Base-by-base conservation (phyloP, 2,797 vertebrate genomes). In the Sebastes cheni region DNA sequence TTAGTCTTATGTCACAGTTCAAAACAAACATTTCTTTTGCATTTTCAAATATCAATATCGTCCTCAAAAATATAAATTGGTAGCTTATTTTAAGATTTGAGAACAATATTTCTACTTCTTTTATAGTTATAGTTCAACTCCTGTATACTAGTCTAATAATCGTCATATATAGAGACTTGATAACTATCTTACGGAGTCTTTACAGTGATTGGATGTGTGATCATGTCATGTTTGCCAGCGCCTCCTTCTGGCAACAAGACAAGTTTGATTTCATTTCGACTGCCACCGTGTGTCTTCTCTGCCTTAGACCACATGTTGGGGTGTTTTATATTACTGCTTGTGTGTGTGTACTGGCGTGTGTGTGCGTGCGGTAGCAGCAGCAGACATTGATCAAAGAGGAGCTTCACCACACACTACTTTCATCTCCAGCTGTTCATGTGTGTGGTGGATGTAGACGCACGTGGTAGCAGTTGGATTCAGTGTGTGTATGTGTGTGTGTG, bases 341-440 rank as follows among this genome's bases (percentile, higher is more conserved):
- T 61, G 29, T 61, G 59, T 20, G 18, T 60, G 58, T 60, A 2
- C 36, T 60, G 59, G 61, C 25, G n/a, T 59, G 55, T 67, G 50
- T 64, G 36, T 71, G 70, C 61, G 25, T 67, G 67, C 61, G 7
- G 58, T 22, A 22, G 42, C 42, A 46, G 34, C 36, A 46, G 67
- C 52, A 30, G 32, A 11, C 61, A 34, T 22, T 25, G 64, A 75
- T 86, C 70, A 84, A 78, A 87, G 62, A 59, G 46, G 1, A 81
- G 74, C 23, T 56, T 69, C n/a, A 61, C 72, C 83, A 34, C 80
- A 52, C 22, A 25, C 54, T 46, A 32, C 82, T 78, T 84, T 90
- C 61, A 88, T 83, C 75, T 86, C 72, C 72, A 77, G 72, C 80
- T 81, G 77, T 64, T 79, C 12, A 9, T 8, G 20, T 34, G 13